A percentile compares a stretch with the other conserved stretches of the same genome.
phyloP scores from a whole-genome alignment of 2,113 vertebrate genomes.

The Macrotis lagotis region DNA sequence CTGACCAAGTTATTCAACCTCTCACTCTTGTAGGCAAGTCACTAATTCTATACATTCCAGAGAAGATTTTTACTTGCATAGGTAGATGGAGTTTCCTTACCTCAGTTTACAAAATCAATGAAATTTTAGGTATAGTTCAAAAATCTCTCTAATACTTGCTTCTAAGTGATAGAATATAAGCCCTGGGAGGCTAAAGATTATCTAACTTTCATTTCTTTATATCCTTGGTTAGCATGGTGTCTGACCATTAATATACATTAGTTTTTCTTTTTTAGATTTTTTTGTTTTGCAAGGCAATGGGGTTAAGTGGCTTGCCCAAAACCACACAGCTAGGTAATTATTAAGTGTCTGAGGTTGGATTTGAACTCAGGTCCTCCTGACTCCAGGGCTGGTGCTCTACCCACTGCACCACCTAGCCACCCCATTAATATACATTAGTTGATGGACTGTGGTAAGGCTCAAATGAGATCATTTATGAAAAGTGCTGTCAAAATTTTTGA shows the following conservation, averaged over 20 bases:
- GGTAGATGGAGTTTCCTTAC: background rate
- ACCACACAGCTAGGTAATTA: no score
- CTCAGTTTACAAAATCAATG: background rate
- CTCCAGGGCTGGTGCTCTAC: no score
- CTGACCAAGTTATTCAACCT: background rate
- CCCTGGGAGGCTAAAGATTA: background rate
- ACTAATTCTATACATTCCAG: background rate
- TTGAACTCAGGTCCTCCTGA: no score
- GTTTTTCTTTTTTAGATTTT: no score
- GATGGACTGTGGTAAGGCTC: background rate
- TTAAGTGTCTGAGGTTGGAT: no score
- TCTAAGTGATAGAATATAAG: background rate
- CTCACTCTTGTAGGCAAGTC: background rate
- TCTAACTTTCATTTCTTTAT: background rate
- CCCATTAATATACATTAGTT: background rate
- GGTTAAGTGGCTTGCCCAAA: no score
- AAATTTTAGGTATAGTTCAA: background rate
- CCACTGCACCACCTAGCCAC: no score
- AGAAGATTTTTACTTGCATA: background rate
- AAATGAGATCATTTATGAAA: background rate
- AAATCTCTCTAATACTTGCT: background rate
- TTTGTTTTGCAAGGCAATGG: no score
- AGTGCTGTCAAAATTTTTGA: background rate
- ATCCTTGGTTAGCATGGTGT: background rate
- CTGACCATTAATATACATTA: background rate